phyloP scores from a whole-genome alignment of 2,113 vertebrate species.

The Colossoma macropomum region DNA sequence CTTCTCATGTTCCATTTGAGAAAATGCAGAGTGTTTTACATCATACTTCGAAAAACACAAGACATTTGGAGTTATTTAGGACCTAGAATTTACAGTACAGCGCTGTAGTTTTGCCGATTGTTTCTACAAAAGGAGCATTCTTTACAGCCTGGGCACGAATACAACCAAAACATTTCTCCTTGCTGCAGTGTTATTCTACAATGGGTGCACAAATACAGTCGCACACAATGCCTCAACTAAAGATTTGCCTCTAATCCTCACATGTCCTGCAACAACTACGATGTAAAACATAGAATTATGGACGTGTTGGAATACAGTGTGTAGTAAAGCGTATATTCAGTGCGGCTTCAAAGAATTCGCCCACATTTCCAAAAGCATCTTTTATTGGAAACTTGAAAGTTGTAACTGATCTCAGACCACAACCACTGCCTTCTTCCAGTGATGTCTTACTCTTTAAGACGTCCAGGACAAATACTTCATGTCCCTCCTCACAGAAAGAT shows the following conservation, averaged over 20 bases:
- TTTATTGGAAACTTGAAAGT: conserved; percentile 24
- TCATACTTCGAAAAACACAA: conserved; percentile 49
- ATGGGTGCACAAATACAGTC: neutral
- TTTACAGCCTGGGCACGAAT: neutral
- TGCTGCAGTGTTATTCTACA: neutral
- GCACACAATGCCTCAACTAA: neutral
- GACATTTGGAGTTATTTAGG: conserved; percentile 15
- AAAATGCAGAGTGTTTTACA: conserved; percentile 61
- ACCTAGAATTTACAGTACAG: conserved; percentile 3
- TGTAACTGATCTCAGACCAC: conserved; percentile 43
- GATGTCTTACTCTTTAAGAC: conserved; percentile 1
- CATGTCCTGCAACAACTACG: conserved; percentile 32
- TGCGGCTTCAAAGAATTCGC: conserved; percentile 28
- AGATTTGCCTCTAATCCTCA: conserved; percentile 13
- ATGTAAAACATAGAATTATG: conserved; percentile 16
- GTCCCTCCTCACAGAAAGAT: neutral
- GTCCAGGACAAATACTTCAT: conserved; percentile 27
- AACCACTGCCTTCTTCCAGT: conserved; percentile 23
- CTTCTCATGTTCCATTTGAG: conserved; percentile 51
- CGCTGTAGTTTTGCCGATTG: neutral
- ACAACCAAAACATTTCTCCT: neutral
- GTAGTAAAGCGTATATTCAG: neutral
- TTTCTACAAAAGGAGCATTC: neutral
- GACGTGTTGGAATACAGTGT: neutral
- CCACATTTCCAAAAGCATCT: conserved; percentile 7